A percentile compares a stretch with the other conserved stretches of the same genome.
Evolutionary conservation across 2,888 invertebrate species (phyloP).

Genomic region (Drosophila testacea): DNA sequence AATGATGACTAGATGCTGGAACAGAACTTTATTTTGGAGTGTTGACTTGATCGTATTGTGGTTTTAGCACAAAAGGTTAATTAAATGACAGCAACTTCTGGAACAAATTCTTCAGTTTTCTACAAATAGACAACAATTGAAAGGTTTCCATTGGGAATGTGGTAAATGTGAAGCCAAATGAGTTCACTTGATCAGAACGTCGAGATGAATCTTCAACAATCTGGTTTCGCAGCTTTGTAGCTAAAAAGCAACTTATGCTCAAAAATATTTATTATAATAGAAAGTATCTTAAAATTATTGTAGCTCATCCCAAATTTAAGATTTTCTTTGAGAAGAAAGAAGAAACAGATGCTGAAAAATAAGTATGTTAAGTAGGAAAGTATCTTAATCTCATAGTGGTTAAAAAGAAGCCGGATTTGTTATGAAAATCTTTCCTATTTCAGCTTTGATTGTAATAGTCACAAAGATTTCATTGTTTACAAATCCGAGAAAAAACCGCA

Average conservation of each 20-base stretch:
- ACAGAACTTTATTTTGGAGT: neutral
- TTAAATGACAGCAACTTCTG: constrained; percentile 1
- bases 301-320: too few relatives aligned
- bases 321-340: neutral
- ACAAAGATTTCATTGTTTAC: neutral
- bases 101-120: neutral
- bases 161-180: constrained; percentile 16
- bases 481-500: neutral
- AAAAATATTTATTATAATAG: neutral
- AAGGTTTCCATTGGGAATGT: constrained; percentile 18
- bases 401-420: neutral
- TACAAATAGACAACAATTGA: constrained; percentile 19
- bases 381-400: neutral
- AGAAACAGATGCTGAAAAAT: neutral
- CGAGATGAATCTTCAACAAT: neutral
- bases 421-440: neutral
- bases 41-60: constrained; percentile 12
- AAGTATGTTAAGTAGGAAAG: neutral
- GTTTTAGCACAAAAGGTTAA: constrained; percentile 6
- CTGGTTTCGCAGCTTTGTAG: constrained; percentile 1
- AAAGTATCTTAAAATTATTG: too few relatives aligned
- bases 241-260: too few relatives aligned
- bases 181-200: neutral
- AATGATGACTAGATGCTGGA: neutral
- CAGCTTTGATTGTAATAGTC: neutral